Evolutionary conservation across 2,113 vertebrate species (phyloP).

Genomic region (Motacilla alba): DNA sequence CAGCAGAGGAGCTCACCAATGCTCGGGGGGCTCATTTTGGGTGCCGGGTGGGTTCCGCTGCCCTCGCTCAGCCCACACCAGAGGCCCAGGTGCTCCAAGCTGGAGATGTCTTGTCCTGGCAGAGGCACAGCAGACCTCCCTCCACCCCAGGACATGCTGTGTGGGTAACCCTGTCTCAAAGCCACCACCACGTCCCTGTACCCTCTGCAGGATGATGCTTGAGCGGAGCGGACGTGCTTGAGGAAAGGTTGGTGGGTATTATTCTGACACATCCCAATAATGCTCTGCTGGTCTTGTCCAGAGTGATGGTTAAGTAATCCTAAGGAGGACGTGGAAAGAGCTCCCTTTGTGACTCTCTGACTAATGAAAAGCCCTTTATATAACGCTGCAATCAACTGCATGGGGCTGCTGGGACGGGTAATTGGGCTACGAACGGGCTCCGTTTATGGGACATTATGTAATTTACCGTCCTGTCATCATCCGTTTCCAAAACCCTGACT

Average conservation of each 20-base stretch:
- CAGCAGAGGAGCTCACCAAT: accelerated
- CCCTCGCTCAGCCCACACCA: accelerated
- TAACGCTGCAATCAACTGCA: constrained; percentile 64
- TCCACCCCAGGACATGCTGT: accelerated
- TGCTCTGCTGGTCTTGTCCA: background rate
- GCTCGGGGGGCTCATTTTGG: background rate
- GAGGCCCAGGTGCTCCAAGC: background rate
- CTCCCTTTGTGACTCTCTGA: constrained; percentile 52
- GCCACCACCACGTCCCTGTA: background rate
- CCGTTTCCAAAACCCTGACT: background rate
- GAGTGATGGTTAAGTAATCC: constrained; percentile 33
- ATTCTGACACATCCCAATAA: background rate
- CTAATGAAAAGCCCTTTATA: constrained; percentile 66
- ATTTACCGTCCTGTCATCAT: background rate
- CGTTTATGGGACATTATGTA: constrained; percentile 52
- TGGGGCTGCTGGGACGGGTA: constrained; percentile 51
- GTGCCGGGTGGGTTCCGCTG: background rate
- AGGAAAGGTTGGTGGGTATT: background rate
- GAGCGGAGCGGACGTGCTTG: background rate
- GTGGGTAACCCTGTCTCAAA: background rate
- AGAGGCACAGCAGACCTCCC: background rate
- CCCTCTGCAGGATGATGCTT: background rate
- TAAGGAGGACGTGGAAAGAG: constrained; percentile 33
- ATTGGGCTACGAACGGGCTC: constrained; percentile 45
- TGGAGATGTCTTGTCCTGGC: background rate